Base-by-base conservation (phyloP, 1,140 invertebrate genomes). In the Ruditapes philippinarum region DNA sequence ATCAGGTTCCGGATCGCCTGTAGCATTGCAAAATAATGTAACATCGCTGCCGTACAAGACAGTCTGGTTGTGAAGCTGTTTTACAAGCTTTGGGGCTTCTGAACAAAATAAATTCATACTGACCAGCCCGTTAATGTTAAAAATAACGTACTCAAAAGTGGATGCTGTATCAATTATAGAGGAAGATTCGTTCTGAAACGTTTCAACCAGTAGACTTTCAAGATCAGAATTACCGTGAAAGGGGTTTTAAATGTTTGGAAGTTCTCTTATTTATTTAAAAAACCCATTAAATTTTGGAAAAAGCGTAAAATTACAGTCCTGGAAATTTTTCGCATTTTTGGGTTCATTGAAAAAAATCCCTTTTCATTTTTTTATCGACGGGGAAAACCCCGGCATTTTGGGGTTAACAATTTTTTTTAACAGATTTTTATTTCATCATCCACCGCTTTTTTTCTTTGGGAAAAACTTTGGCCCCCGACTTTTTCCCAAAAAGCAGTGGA, bases 31-130 rank as follows among this genome's bases (percentile, higher is more conserved):
- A 9, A 1, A 25, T 28, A 84, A 70, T 36, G 11, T 1, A 22
- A 49, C 49, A n/a, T 45, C 22, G 19, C 11, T 73, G 33, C 82
- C 82, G 25, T 17, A 28, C 19, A 45, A 19, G 2, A 25, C 68
- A 28, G 81, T 45, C 31, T 45, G n/a, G n/a, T 84, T 84, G 22
- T 19, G 42, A 25, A 49, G 31, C 2, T n/a, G 14, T 49, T 1
- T 25, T 17, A 68, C 0, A 25, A 68, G 42, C 17, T 36, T 12
- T 9, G 81, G 81, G 3, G 81, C 60, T 51, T 68, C 31, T 4
- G 81, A 49, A 84, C 81, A 84, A n/a, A 70, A 84, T 0, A 51
- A 28, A 38, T 84, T 84, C 17, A 49, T 40, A 28, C 25, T n/a
- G 22, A 40, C 25, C n/a, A 84, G 38, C 14, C 19, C 28, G 2